Base-by-base conservation (phyloP, 2,888 invertebrate species). In the Aporophyla lueneburgensis region DNA sequence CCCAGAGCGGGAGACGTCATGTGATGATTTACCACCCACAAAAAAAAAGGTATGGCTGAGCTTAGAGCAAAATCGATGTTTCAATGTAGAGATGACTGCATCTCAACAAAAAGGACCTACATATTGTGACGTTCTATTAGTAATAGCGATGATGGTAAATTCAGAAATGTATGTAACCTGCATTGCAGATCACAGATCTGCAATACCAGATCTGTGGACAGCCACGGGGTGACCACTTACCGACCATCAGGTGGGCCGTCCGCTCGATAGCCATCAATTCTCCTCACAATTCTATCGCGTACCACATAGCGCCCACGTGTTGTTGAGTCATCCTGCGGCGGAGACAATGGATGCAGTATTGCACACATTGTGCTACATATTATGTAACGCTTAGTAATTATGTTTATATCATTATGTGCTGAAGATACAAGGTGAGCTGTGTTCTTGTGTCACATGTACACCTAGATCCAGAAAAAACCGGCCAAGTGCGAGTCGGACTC, bases 311-410 rank as follows among this genome's bases (percentile, higher is more conserved):
- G 2, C 69, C 53, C 54, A 63, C 68, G 61, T 67, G 69, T 4
- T 12, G 19, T 27, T 68, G 66, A 43, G 65, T 70, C 66, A 70
- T 2, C 56, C 21, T 6, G 61, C 46, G 24, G 16, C 9, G 43
- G 65, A 70, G 61, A 83, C 73, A 62, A 70, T 58, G 65, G 56
- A n/a, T 27, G n/a, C 68, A 54, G 56, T 73, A 19, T 24, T 66
- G 71, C 72, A 33, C 58, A 51, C n/a, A 43, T 54, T 33, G 62
- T 70, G 1, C 49, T 24, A 33, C 33, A 1, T 5, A 33, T 71
- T 71, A 54, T 83, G 81, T 61, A 82, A 72, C 6, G 16, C 14
- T 56, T 14, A 33, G 24, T 43, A 43, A 54, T 27, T 43, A 4
- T 61, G 56, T 40, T 71, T 62, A 58, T 70, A 61, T 62, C 59